These are phyloP conservation scores for Lamproptera curius DNA, from an alignment of 2,888 invertebrate genomes.

Conservation along the genomic window DNA sequence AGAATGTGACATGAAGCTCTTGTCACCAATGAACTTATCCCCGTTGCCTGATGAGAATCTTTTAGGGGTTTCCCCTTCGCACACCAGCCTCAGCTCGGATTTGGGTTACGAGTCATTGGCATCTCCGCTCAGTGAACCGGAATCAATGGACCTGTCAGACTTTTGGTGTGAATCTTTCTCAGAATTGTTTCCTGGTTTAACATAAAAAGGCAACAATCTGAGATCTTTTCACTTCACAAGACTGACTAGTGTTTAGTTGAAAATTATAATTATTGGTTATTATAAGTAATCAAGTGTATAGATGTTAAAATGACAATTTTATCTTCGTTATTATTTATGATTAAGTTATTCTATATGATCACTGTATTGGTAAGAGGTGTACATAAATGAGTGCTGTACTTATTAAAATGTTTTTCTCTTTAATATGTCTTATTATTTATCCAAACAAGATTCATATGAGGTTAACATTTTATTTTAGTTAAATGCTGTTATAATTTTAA, in stretches of 20 bases:
- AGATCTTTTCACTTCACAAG: constrained; percentile 57
- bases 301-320: constrained; percentile 40
- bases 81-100: constrained; percentile 63
- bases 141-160: constrained; percentile 76
- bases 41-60: constrained; percentile 53
- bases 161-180: constrained; percentile 87
- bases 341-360: constrained; percentile 23
- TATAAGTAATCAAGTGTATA: neutral
- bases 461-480: too few species aligned
- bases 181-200: constrained; percentile 86
- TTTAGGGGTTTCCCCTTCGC: constrained; percentile 60
- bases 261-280: constrained; percentile 35
- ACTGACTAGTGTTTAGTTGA: constrained; percentile 63
- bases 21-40: constrained; percentile 65
- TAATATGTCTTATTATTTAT: neutral
- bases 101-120: constrained; percentile 70
- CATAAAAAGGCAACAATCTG: constrained; percentile 62
- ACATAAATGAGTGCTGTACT: constrained; percentile 42
- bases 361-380: constrained; percentile 46
- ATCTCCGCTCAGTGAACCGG: constrained; percentile 68
- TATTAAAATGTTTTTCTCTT: constrained; percentile 36
- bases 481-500: too few species aligned
- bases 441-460: neutral
- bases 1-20: constrained; percentile 63
- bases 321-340: constrained; percentile 28